phyloP scores from a whole-genome alignment of 2,113 vertebrate species.

The Vanacampus margaritifer region DNA sequence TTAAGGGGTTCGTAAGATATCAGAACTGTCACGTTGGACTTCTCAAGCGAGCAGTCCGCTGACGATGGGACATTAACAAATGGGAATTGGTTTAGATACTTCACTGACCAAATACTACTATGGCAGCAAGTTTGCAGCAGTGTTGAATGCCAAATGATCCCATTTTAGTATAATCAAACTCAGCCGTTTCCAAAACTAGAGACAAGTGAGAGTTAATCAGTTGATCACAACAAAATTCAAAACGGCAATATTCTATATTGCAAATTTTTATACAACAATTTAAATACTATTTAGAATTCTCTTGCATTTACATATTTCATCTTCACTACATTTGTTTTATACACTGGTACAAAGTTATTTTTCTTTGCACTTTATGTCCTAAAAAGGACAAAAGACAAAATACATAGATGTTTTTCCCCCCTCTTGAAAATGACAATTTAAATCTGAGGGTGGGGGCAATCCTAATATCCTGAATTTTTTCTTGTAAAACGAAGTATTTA shows the following conservation, averaged over 20 bases:
- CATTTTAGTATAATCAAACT: neutral
- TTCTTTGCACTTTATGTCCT: neutral
- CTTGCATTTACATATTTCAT: neutral
- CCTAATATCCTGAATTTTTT: neutral
- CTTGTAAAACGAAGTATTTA: neutral
- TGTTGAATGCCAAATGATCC: neutral
- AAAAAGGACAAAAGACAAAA: neutral
- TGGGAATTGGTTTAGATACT: constrained; percentile 31
- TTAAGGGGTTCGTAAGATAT: constrained; percentile 30
- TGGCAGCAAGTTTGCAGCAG: too few relatives aligned
- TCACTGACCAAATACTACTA: neutral
- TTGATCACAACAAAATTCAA: neutral
- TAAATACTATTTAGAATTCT: neutral
- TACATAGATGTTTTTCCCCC: neutral
- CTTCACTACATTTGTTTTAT: neutral
- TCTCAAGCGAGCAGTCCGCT: neutral
- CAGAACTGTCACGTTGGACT: constrained; percentile 5
- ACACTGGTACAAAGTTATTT: neutral
- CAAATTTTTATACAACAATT: neutral
- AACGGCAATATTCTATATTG: neutral
- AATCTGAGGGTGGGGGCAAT: neutral
- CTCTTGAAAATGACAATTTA: neutral
- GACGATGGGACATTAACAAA: neutral
- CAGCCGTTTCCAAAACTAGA: neutral
- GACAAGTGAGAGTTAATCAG: neutral